These are phyloP conservation scores for Excalfactoria chinensis DNA, from an alignment of 2,113 vertebrate species.

Conservation along the genomic window DNA sequence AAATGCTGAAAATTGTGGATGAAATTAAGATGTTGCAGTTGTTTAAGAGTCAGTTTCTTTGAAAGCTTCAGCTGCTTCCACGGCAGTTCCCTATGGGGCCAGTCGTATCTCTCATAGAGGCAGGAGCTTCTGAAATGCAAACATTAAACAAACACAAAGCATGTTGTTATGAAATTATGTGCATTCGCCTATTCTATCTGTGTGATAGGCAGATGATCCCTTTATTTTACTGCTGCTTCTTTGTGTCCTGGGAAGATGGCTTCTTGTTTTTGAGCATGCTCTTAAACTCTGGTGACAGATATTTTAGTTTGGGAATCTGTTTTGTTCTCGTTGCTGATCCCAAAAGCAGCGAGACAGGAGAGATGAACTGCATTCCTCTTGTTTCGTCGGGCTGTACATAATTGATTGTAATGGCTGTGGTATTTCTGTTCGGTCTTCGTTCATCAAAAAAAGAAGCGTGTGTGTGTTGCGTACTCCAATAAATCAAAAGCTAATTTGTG, in stretches of 20 bases:
- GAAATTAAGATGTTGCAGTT: neutral
- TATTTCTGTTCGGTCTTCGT: neutral
- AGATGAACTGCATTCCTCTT: neutral
- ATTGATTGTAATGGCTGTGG: neutral
- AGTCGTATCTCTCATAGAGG: neutral
- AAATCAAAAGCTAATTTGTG: conserved; percentile 24
- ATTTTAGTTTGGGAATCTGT: neutral
- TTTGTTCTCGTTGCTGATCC: conserved; percentile 4
- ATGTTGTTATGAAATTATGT: neutral
- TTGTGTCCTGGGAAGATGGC: neutral
- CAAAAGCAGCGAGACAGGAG: neutral
- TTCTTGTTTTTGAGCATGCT: neutral
- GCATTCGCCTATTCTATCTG: neutral
- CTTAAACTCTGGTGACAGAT: neutral
- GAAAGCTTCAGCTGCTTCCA: conserved; percentile 8
- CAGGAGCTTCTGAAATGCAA: neutral
- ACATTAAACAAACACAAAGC: neutral
- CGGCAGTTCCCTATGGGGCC: neutral
- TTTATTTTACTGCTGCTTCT: conserved; percentile 4
- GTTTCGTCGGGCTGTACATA: neutral
- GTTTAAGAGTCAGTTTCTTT: neutral
- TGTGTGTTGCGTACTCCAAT: neutral
- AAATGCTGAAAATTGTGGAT: conserved; percentile 27
- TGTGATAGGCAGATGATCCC: neutral
- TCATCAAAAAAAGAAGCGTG: neutral